phyloP scores from a whole-genome alignment of 2,888 invertebrate species.

The Tachina fera region DNA sequence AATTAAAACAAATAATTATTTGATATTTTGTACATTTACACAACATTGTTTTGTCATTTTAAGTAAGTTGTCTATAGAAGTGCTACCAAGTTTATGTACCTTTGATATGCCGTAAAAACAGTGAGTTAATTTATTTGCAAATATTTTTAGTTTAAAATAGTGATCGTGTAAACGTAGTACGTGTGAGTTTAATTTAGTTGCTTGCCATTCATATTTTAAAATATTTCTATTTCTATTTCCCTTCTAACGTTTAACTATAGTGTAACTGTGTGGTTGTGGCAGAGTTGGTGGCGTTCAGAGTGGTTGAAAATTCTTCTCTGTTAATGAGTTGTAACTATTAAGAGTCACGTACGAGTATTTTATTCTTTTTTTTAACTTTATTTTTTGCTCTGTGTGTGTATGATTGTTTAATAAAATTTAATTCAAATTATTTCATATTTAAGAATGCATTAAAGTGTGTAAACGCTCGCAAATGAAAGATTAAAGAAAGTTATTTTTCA shows the following conservation, averaged over 20 bases:
- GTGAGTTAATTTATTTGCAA: too few relatives aligned
- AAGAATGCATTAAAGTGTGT: constrained; percentile 25
- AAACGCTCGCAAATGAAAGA: neutral
- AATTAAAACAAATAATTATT: too few relatives aligned
- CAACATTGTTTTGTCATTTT: too few relatives aligned
- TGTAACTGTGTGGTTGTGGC: constrained; percentile 7
- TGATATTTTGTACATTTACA: too few relatives aligned
- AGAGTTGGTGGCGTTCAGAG: neutral
- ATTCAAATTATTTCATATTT: constrained; percentile 34
- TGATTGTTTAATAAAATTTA: neutral
- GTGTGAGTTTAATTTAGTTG: neutral
- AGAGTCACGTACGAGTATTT: constrained; percentile 54
- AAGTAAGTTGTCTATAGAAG: too few relatives aligned
- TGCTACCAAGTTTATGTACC: too few relatives aligned
- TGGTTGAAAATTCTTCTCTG: constrained; percentile 30
- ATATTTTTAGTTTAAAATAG: too few relatives aligned
- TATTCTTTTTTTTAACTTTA: constrained; percentile 18
- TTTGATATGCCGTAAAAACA: too few relatives aligned
- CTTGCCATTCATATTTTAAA: constrained; percentile 28
- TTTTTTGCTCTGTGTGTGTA: neutral
- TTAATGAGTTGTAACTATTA: constrained; percentile 67
- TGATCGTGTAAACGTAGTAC: too few relatives aligned
- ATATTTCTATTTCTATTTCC: constrained; percentile 18
- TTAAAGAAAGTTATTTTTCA: neutral
- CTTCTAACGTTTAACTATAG: constrained; percentile 15